Evolutionary conservation across 2,888 invertebrate genomes (phyloP).

Genomic region (Odontocolon sp.): DNA sequence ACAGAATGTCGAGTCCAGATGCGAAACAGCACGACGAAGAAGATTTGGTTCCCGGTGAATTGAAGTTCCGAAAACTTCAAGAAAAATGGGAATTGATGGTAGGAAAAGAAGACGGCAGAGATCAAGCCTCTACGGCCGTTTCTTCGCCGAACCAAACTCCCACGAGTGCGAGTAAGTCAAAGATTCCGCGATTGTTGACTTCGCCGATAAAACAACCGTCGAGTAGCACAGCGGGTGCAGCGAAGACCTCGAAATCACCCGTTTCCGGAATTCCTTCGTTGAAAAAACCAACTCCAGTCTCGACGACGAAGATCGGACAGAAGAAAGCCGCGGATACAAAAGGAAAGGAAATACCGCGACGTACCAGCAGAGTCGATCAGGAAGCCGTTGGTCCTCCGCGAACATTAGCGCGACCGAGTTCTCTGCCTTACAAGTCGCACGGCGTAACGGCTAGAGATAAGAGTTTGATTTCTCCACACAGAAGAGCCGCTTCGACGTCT

Average conservation of each 20-base stretch:
- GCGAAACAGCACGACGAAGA: conserved; percentile 66
- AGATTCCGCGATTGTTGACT: conserved; percentile 88
- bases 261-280: conserved; percentile 76
- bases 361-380: conserved; percentile 86
- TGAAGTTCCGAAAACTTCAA: conserved; percentile 88
- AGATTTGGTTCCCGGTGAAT: conserved; percentile 81
- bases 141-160: conserved; percentile 76
- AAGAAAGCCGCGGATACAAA: conserved; percentile 59
- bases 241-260: conserved; percentile 70
- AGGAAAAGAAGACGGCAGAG: conserved; percentile 81
- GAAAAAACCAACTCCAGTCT: conserved; percentile 70
- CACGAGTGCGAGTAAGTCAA: conserved; percentile 83
- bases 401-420: conserved; percentile 84
- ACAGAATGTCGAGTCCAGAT: conserved; percentile 75
- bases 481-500: conserved; percentile 87
- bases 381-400: conserved; percentile 76
- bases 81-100: conserved; percentile 92
- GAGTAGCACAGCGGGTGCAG: conserved; percentile 6
- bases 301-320: conserved; percentile 54
- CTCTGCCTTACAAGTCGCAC: conserved; percentile 86
- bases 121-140: conserved; percentile 63
- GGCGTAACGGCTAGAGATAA: conserved; percentile 74
- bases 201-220: conserved; percentile 86
- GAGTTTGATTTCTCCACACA: conserved; percentile 80
- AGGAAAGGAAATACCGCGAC: conserved; percentile 71